Evolutionary conservation across 2,797 vertebrate species (phyloP), one percentile per base, ranked within the genome.

Genomic region (Sparus aurata): DNA sequence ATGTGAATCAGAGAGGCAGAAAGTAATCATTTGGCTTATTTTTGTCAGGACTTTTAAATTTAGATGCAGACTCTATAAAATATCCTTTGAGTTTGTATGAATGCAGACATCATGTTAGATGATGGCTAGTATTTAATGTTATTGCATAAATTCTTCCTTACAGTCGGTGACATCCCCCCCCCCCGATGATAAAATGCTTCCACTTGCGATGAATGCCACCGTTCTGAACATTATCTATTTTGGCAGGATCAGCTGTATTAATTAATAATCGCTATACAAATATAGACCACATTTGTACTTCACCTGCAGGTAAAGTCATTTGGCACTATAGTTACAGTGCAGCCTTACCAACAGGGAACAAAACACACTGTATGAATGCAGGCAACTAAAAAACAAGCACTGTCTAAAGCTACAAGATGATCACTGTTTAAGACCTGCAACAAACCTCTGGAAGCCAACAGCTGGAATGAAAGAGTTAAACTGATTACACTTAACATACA

Each of bases 401-500:
- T 10, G 49, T 60, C 74, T 79, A 77, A 79, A 84, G 49, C 72
- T 83, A 83, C 72, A 77, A 58, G 41, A 73, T 59, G 66, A 23
- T 76, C 75, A 83, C 68, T 43, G 70, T 72, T 75, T 15, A 70
- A 74, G 68, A 89, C 77, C 72, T 71, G 85, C 70, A 72, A 79
- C 53, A 78, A 75, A 77, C 38, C 34, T 80, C 55, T 73, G 63
- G 57, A 77, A 74, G 27, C 67, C 52, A 62, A 80, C 58, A 58
- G 66, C 47, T 82, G 85, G 74, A 88, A 89, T 84, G 78, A 85
- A 89, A 69, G 76, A 79, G 78, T 73, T 74, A 74, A 82, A 84
- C 41, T 2, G 73, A 80, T 84, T 79, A 91, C 89, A 90, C 75
- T 81, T 61, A 91, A 90, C 84, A 82, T 69, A 85, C 77, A 92